phyloP scores from a whole-genome alignment of 2,888 invertebrate genomes.

The Nephrotoma appendiculata region DNA sequence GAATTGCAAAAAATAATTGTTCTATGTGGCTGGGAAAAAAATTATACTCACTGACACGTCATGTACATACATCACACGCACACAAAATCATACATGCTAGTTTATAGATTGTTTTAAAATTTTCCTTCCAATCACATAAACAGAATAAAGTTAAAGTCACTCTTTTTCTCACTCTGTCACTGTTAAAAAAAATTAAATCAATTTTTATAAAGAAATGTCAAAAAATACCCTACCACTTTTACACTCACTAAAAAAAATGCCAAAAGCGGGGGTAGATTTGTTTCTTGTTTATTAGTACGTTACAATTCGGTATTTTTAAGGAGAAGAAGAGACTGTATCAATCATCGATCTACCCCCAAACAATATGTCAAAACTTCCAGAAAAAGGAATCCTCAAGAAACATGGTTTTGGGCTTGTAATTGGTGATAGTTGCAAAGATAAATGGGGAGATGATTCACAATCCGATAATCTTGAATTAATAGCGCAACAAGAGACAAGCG shows the following conservation, averaged over 20 bases:
- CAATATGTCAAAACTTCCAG: conserved; percentile 61
- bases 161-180: background rate
- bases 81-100: background rate
- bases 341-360: conserved; percentile 69
- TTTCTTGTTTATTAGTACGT: conserved; percentile 6
- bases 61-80: background rate
- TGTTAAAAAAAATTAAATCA: background rate
- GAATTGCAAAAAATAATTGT: background rate
- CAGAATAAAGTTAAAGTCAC: background rate
- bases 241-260: background rate
- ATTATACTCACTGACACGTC: background rate
- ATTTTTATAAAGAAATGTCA: background rate
- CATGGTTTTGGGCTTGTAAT: conserved; percentile 63
- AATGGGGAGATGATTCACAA: conserved; percentile 60
- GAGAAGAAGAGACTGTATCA: conserved; percentile 63
- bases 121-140: conserved; percentile 5
- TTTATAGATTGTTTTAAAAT: background rate
- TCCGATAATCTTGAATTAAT: conserved; percentile 54
- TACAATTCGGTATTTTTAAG: conserved; percentile 30
- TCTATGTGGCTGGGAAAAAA: background rate
- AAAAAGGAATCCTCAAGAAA: conserved; percentile 87
- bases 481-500: conserved; percentile 49
- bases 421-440: conserved; percentile 52
- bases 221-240: background rate
- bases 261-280: conserved; percentile 3